Evolutionary conservation across 2,113 vertebrate species (phyloP).

Genomic region (Phycodurus eques): DNA sequence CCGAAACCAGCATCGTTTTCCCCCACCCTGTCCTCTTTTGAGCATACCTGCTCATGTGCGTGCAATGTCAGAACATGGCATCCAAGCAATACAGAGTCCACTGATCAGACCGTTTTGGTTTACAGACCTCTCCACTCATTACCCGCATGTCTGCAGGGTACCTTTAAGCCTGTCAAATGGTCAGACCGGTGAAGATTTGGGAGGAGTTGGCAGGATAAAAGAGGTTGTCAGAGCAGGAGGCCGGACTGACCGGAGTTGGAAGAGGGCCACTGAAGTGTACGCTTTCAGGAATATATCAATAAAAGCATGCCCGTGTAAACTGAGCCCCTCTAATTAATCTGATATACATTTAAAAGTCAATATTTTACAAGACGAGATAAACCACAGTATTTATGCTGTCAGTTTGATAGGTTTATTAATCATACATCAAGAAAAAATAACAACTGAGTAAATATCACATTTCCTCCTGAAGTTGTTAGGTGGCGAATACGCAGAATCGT

Average conservation of each 20-base stretch:
- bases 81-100: not conserved
- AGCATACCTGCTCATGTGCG: conserved; percentile 2
- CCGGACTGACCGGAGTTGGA: conserved; percentile 15
- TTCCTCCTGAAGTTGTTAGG: not conserved
- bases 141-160: conserved; percentile 5
- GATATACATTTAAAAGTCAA: conserved; percentile 58
- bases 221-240: conserved; percentile 7
- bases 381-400: not conserved
- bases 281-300: conserved; percentile 52
- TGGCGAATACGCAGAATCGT: not conserved
- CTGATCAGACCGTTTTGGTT: conserved; percentile 10
- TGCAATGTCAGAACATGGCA: conserved; percentile 2
- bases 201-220: conserved; percentile 8
- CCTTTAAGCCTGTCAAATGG: conserved; percentile 14
- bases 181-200: not conserved
- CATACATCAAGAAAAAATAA: conserved; percentile 61
- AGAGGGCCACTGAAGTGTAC: conserved; percentile 26
- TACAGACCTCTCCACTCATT: not conserved
- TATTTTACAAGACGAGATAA: conserved; percentile 17
- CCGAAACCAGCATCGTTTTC: not conserved
- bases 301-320: conserved; percentile 43
- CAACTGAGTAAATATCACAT: not conserved
- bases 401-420: conserved; percentile 66
- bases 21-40: not conserved
- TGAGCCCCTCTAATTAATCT: conserved; percentile 57